These are phyloP conservation scores for Dicaeum eximium DNA, from an alignment of 2,113 vertebrate species.

Conservation along the genomic window DNA sequence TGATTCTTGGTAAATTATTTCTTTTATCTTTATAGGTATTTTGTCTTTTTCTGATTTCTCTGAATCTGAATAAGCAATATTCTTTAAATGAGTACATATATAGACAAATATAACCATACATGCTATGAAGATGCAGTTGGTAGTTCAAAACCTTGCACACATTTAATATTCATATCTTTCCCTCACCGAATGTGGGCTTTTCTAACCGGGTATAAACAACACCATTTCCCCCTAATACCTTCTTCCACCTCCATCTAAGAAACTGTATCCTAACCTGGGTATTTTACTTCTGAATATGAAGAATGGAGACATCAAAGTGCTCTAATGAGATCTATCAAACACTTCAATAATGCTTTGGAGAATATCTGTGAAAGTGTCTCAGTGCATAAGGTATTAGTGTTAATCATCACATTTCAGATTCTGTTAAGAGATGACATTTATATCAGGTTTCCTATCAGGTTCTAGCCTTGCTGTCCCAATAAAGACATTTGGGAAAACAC, in stretches of 20 bases:
- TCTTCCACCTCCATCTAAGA: background rate
- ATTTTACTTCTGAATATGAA: background rate
- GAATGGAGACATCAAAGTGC: constrained; percentile 33
- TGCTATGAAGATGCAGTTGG: constrained; percentile 30
- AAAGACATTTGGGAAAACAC: background rate
- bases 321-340: constrained; percentile 38
- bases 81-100: constrained; percentile 49
- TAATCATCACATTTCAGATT: constrained; percentile 19
- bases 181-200: background rate
- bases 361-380: background rate
- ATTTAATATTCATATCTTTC: background rate
- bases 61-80: constrained; percentile 58
- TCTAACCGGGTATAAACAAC: background rate
- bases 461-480: background rate
- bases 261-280: background rate
- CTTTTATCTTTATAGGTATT: constrained; percentile 52
- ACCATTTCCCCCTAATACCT: background rate
- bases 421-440: background rate
- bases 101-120: background rate
- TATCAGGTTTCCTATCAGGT: background rate
- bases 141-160: constrained; percentile 45
- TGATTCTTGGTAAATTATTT: constrained; percentile 71
- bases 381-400: background rate
- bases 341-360: background rate
- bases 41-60: constrained; percentile 61